Base-by-base conservation (phyloP, 2,113 vertebrate genomes). In the Halcyon malimbica region DNA sequence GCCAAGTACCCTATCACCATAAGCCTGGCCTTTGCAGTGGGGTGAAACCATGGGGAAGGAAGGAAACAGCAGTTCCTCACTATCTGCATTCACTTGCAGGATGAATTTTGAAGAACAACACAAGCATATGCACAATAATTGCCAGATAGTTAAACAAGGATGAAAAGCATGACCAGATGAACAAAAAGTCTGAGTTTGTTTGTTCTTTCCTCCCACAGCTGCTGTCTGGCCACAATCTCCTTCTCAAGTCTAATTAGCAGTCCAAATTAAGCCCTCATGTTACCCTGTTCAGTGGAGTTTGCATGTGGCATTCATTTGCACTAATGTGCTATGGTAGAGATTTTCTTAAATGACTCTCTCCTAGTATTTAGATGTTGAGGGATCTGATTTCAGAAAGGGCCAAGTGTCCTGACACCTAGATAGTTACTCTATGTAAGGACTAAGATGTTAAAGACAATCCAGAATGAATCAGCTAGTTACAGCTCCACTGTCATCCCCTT, bases 221-320 rank as follows among this genome's bases (percentile, higher is more conserved):
- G 86, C 56, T 89, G 62, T 50, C 74, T 73, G 62, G 37, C 74
- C 28, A 0, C n/a, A 50, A 14, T 56, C 39, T 83, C 39, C 80
- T 93, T 90, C 93, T 92, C 35, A 78, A 75, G 53, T 35, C 74
- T 93, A 96, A 94, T 78, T 90, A 96, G 51, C 29, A 86, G 93
- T 42, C 39, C 62, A 93, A 92, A 94, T 82, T 78, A 75, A 83
- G 21, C 13, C 60, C 78, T 93, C 64, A 41, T 24, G 9, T 83
- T 53, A 57, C 63, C 54, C 70, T 79, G 5, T 71, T 87, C 60
- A 84, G 48, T 6, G 13, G 48, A 93, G 62, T 62, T 87, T 73
- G 28, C 73, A 76, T 37, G 26, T 80, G 82, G 54, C 35, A 57
- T 78, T 68, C 26, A 87, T 91, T 93, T 93, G 62, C 69, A 71